These are phyloP conservation scores for Quiscalus mexicanus DNA, from an alignment of 2,113 vertebrate genomes.

Conservation along the genomic window DNA sequence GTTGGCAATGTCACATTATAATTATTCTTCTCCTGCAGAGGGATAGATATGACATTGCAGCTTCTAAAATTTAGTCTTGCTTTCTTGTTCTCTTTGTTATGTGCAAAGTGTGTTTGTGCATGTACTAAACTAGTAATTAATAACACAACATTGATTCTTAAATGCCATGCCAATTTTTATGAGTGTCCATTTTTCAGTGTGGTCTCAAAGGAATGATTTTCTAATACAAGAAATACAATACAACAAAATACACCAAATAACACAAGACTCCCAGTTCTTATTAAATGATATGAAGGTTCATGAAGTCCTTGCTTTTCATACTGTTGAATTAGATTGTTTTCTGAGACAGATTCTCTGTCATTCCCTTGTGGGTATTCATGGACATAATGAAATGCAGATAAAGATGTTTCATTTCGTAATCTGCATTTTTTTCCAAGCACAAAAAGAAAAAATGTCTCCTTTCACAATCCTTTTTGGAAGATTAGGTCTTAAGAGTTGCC, in stretches of 20 bases:
- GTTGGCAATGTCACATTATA: background rate
- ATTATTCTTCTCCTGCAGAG: background rate
- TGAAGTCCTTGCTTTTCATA: background rate
- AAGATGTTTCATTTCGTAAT: conserved; percentile 5
- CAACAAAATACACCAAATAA: background rate
- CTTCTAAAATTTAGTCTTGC: background rate
- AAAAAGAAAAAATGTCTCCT: background rate
- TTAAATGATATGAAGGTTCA: background rate
- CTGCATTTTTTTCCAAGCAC: background rate
- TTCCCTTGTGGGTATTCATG: background rate
- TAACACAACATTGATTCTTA: background rate
- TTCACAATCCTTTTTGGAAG: background rate
- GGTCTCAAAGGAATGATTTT: background rate
- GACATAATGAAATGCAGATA: background rate
- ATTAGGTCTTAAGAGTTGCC: background rate
- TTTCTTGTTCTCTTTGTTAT: background rate
- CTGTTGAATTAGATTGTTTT: background rate
- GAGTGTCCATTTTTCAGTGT: background rate
- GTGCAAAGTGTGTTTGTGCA: background rate
- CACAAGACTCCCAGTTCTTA: background rate
- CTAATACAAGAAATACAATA: background rate
- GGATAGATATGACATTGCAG: background rate
- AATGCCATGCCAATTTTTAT: background rate
- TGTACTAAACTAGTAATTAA: background rate
- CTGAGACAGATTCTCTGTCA: background rate